Evolutionary conservation across 2,113 vertebrate genomes (phyloP), one percentile per base, ranked within the genome.

Genomic region (Nymphicus hollandicus): DNA sequence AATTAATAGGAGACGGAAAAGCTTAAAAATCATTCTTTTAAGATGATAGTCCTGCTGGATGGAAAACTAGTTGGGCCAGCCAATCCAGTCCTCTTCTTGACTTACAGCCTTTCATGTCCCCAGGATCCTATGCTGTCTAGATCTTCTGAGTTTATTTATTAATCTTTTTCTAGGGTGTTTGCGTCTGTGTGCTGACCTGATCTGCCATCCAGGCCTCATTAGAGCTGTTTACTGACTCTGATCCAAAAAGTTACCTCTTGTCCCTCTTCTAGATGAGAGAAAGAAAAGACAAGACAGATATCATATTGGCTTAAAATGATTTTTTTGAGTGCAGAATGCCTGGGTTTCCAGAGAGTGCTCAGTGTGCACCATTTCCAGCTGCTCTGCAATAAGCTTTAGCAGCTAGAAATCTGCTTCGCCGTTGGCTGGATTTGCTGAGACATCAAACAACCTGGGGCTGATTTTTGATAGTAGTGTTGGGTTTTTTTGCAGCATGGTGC

Each of bases 1-100:
- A 87, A 83, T 95, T 94, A 96, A 91, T 84, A 63, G 46, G 52
- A 81, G 87, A 89, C 4, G 9, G 68, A 43, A 88, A 69, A 80
- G 17, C 64, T 72, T 47, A 19, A 88, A 71, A 72, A 73, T 70
- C 27, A 3, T 52, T 53, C 31, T 89, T 90, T 92, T 44, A 72
- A 83, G 76, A 73, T 79, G 83, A 68, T 96, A 78, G 80, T 89
- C 76, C 71, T 89, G 61, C 77, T 93, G 83, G 80, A 81, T 94
- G 56, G 84, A 89, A 93, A 96, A 91, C 63, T 92, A 61, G 76
- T 31, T 87, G 91, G 76, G 84, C 80, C 69, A 94, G 80, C 63
- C 91, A 81, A 43, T 89, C 80, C 77, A 35, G 91, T 79, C 66
- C 44, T 91, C 2, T 56, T 60, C 39, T 64, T 87, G 72, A 55